Evolutionary conservation across 92 coral and sea anemone genomes (phyloP).

Genomic region (Umimayanthus kanabou): DNA sequence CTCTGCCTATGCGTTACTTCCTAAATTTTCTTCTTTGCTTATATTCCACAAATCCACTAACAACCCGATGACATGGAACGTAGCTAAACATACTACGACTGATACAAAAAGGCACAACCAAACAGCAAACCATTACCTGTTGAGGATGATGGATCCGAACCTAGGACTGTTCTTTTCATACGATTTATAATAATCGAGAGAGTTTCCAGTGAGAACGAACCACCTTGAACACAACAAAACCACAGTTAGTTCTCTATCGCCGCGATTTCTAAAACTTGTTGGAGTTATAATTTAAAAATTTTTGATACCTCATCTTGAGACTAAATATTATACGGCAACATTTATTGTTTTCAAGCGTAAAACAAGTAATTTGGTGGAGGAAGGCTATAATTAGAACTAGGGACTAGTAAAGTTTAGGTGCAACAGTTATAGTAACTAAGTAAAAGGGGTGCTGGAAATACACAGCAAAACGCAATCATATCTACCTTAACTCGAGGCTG

Average conservation of each 20-base stretch:
- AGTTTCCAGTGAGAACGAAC: constrained; percentile 92
- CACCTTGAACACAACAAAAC: constrained; percentile 58
- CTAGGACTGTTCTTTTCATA: constrained; percentile 93
- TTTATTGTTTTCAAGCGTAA: too few relatives aligned
- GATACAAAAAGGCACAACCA: background rate
- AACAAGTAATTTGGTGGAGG: background rate
- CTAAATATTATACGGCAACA: too few relatives aligned
- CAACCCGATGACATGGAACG: background rate
- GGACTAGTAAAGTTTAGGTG: too few relatives aligned
- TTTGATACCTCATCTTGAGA: background rate
- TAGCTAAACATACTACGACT: background rate
- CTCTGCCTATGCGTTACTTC: background rate
- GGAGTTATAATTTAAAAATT: background rate
- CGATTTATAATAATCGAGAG: constrained; percentile 95
- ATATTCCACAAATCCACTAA: constrained; percentile 3
- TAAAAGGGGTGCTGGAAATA: too few relatives aligned
- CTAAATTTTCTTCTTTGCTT: background rate
- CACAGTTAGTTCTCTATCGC: background rate
- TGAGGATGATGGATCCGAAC: constrained; percentile 90
- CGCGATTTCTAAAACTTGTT: background rate
- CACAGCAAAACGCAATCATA: too few relatives aligned
- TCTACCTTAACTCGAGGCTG: too few relatives aligned
- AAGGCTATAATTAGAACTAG: too few relatives aligned
- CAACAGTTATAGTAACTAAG: too few relatives aligned
- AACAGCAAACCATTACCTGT: constrained; percentile 54